A percentile compares a stretch with the other conserved stretches of the same genome.
Conservation (phyloP, 2,888 invertebrate species). For the Tenthredo scrophulariae region DNA sequence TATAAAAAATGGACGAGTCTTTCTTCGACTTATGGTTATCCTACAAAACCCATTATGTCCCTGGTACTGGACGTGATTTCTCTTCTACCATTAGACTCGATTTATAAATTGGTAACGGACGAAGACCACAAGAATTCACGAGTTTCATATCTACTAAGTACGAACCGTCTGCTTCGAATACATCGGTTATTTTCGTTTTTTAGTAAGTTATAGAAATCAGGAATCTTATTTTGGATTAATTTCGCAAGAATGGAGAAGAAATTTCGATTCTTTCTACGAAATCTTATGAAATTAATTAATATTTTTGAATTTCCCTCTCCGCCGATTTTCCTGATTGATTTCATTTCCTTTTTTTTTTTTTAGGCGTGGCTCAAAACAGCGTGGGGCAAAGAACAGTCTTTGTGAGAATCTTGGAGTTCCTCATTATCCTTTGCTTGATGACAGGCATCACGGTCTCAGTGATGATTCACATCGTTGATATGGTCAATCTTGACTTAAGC, state of each 20-base stretch:
- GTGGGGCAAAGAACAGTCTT: constrained; percentile 14
- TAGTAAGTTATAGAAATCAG: neutral
- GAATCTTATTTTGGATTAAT: neutral
- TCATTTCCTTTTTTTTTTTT: neutral
- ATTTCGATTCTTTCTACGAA: neutral
- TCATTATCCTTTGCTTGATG: constrained; percentile 17
- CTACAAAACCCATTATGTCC: neutral
- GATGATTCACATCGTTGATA: constrained; percentile 25
- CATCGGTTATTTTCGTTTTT: constrained; percentile 20
- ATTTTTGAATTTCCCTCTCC: neutral
- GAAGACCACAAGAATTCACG: neutral
- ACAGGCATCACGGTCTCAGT: neutral
- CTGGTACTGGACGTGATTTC: constrained; percentile 17
- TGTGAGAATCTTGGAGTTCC: neutral
- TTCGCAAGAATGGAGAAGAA: neutral
- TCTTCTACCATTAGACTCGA: neutral
- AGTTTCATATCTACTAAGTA: constrained; percentile 16
- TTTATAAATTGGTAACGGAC: neutral
- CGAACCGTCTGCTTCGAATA: neutral
- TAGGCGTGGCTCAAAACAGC: neutral
- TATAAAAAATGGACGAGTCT: constrained; percentile 39
- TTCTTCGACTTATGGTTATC: constrained; percentile 30
- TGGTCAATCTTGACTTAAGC: neutral
- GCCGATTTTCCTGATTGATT: neutral
- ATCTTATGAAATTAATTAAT: neutral